Base-by-base conservation (phyloP, 2,113 vertebrate species). In the Thamnophis sirtalis region DNA sequence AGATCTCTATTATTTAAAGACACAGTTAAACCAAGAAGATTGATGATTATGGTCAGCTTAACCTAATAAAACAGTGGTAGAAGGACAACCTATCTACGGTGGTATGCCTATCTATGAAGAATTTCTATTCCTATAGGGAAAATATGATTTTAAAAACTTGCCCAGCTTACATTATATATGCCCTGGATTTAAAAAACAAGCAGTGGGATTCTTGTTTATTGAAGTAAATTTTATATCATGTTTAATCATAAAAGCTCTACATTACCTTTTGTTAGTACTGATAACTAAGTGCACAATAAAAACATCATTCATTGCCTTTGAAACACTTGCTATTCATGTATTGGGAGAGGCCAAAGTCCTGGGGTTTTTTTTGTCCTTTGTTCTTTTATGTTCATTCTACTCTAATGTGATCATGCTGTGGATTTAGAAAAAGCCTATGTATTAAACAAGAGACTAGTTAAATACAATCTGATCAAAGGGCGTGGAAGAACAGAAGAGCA, bases 401-500 rank as follows among this genome's bases (percentile, higher is more conserved):
- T 95, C 96, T 96, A 93, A 96, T 95, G 94, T 96, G 96, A 95
- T 95, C 94, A 0, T 95, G 93, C 94, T 94, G 94, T 93, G 95
- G 89, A 96, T 92, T 94, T 89, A 90, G 50, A 90, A 91, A 80
- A 88, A 84, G 9, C 95, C 93, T 56, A 84, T 8, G 63, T 91
- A 95, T 96, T 97, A 96, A 96, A 97, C 96, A 96, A 96, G 94
- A 95, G 95, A 89, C 93, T 91, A 1, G 95, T 97, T 97, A 96
- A 97, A 95, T 96, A 94, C 94, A 0, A 84, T 85, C 92, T 94
- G 96, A 97, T 97, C 96, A 97, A 97, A 97, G 95, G 92, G 24
- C 49, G 10, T 85, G 5, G 85, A 92, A 94, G 94, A 96, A 94
- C 94, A 96, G 91, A 95, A 90, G 95, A 91, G 94, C 94, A 86